Base-by-base conservation (phyloP, 64 coral and sea anemone species). In the Astreopora myriophthalma region DNA sequence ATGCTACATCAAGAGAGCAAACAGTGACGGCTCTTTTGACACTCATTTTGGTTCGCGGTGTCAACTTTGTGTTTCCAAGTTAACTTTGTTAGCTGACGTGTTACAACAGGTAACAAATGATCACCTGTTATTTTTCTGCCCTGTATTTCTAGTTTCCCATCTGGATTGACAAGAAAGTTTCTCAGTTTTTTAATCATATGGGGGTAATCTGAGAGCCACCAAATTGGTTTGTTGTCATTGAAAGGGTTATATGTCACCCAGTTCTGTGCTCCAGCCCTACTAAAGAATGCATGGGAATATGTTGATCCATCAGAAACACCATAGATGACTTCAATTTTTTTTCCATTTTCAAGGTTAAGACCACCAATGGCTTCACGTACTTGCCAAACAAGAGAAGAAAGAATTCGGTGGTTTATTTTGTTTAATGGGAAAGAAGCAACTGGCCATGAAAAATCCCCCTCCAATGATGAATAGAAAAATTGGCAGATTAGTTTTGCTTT, bases 141-240 rank as follows among this genome's bases (percentile, higher is more conserved):
- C 28, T 28, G 3, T 12, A n/a, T 16, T 69, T 81, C 39, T 30
- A 90, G 26, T 48, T 84, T 39, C 9, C 75, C 49, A 5, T 73
- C 20, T 3, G 76, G 64, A 71, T 73, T 74, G 12, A 83, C 89
- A 35, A 84, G 71, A 23, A 91, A 91, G 33, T 84, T 91, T n/a
- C 76, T 83, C 42, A 91, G 58, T 38, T 91, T 83, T 84, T 91
- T 74, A 25, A 91, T 83, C 75, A 91, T 58, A 6, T 91, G 88
- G 8, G 89, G 89, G 44, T 91, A 91, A 71, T 91, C 89, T 14
- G 89, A 91, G 4, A 91, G 65, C 89, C 89, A 91, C 77, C 77
- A 91, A 17, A 90, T 81, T 82, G 88, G 88, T 8, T 52, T 71
- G 5, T 90, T 37, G 39, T 90, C 39, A 49, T 89, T 89, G 42